phyloP scores from a whole-genome alignment of 2,797 vertebrate species.

The Knipowitschia caucasica region DNA sequence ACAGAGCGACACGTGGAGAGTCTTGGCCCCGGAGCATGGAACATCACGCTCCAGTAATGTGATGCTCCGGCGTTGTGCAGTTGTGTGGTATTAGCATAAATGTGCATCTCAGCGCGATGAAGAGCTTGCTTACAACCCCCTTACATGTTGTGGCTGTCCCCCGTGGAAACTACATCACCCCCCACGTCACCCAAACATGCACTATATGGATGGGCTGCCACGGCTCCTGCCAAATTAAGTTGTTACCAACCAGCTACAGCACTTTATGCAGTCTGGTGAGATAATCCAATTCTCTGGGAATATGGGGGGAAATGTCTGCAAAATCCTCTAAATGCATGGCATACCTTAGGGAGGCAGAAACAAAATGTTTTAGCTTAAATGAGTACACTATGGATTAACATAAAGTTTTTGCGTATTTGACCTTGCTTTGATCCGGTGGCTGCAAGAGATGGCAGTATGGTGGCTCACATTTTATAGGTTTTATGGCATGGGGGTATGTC shows the following conservation, averaged over 20 bases:
- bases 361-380: no score
- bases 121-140: slow-evolving; percentile 36
- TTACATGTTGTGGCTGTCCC: slow-evolving; percentile 52
- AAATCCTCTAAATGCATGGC: slow-evolving; percentile 1
- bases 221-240: slow-evolving; percentile 13
- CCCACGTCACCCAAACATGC: slow-evolving; percentile 9
- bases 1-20: slow-evolving; percentile 31
- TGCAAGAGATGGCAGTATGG: no score
- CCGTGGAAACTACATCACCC: slow-evolving; percentile 29
- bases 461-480: no score
- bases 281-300: slow-evolving; percentile 17
- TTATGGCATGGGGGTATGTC: no score
- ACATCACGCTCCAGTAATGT: slow-evolving; percentile 76
- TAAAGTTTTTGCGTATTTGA: no score
- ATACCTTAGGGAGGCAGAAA: no score
- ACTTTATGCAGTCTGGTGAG: slow-evolving; percentile 7
- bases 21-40: slow-evolving; percentile 65
- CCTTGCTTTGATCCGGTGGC: no score
- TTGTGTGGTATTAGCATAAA: slow-evolving; percentile 60
- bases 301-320: not conserved
- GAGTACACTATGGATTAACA: no score
- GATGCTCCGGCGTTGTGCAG: slow-evolving; percentile 64
- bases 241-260: slow-evolving; percentile 9
- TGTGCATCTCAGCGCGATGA: slow-evolving; percentile 45
- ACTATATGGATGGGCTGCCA: not conserved